Evolutionary conservation across 2,888 invertebrate species (phyloP), one percentile per base, ranked within the genome.

Genomic region (Conus canariensis): DNA sequence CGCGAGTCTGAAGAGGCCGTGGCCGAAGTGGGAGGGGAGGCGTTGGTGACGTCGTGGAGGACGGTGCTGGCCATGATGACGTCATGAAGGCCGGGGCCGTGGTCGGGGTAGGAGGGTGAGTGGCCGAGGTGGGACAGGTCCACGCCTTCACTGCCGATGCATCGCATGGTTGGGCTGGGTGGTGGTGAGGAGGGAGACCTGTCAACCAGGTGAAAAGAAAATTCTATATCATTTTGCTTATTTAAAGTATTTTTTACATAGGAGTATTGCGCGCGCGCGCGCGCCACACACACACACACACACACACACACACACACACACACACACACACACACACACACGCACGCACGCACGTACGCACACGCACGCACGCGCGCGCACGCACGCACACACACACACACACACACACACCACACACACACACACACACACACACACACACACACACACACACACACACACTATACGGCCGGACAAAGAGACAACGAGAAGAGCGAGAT

Each of bases 361-460:
- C n/a, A n/a, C 77, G 14, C 77, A 30, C 77, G 25, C 25, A 30
- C 30, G 19, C 77, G 25, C 77, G 25, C 77, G 25, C 77, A 77
- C 77, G 25, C 77, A 77, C 25, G 25, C 74, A 6, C 74, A 6
- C 74, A 74, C 74, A 6, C 19, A 74, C 74, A 6, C 74, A 74
- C 74, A 6, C 74, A 74, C 74, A 6, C 74, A 77, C 77, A 30
- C 77, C 77, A 5, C 77, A 25, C 77, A 77, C 77, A 25, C 77
- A 77, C 77, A 77, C 25, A 77, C 77, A 77, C 77, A 77, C 77
- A 77, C 77, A 77, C 77, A 77, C 77, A 77, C 77, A 77, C 30
- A 77, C 74, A 74, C 74, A 74, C 74, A 74, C 74, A 74, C 19
- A 74, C 74, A 74, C 74, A 74, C 74, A 74, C 74, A 74, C 74